A percentile compares a stretch with the other conserved stretches of the same genome.
Evolutionary conservation across 2,797 vertebrate species (phyloP).

Genomic region (Carduelis carduelis): DNA sequence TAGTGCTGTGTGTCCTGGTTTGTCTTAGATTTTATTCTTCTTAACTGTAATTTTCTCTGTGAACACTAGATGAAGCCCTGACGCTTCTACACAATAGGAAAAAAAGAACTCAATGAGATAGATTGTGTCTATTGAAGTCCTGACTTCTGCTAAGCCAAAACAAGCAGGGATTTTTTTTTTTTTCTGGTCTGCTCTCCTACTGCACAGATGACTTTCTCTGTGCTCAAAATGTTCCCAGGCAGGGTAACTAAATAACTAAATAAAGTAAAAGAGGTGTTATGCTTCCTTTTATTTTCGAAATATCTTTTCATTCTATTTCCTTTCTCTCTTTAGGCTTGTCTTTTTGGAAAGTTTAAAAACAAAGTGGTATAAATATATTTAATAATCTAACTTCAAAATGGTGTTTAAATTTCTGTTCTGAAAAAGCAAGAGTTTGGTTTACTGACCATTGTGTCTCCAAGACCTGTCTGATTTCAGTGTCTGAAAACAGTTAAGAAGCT

Average conservation of each 20-base stretch:
- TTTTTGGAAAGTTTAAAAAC: not conserved
- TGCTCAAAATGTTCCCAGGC: not conserved
- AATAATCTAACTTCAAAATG: not conserved
- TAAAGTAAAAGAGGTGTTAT: not conserved
- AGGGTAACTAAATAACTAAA: not conserved
- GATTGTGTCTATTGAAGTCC: not conserved
- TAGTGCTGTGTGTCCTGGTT: not conserved
- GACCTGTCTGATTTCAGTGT: not conserved
- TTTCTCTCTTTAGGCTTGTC: not conserved
- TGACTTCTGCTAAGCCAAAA: not conserved
- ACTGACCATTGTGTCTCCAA: not conserved
- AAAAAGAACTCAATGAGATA: not conserved
- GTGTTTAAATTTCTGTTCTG: not conserved
- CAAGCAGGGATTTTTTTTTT: not conserved
- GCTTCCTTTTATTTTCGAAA: not conserved
- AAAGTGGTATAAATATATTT: not conserved
- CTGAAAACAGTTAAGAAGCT: not conserved
- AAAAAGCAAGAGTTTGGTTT: not conserved
- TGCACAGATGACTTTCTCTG: not conserved
- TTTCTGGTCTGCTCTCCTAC: not conserved
- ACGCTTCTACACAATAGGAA: not conserved
- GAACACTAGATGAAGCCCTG: constrained; percentile 45
- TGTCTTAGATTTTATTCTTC: not conserved
- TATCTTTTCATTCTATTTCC: not conserved
- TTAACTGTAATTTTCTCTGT: constrained; percentile 6